Evolutionary conservation across 2,888 invertebrate genomes (phyloP), one percentile per base, ranked within the genome.

Genomic region (Hypomecis punctinalis): DNA sequence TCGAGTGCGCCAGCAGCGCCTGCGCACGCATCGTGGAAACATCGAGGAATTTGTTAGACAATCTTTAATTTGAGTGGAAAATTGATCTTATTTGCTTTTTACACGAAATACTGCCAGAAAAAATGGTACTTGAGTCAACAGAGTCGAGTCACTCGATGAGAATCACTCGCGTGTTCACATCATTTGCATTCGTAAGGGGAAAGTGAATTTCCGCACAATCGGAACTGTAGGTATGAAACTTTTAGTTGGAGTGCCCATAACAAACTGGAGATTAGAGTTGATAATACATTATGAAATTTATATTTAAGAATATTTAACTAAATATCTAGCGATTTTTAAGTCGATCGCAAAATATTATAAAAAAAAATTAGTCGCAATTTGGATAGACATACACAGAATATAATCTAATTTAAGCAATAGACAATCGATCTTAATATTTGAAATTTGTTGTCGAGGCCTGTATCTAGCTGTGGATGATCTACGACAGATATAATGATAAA

Each of bases 41-140:
- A 8, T 35, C 23, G 46, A 39, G 56, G 51, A 51, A 62, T 62
- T 51, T 10, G 49, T 46, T 57, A 40, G 65, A 68, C 68, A 71
- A 69, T 69, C 75, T 76, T 79, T 77, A 75, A 81, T 76, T 80
- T 77, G 76, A 81, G 71, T 79, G 81, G 78, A 82, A 84, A 83
- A 83, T 80, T 76, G 76, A 80, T 83, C 76, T 78, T 76, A 74
- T 73, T 81, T 72, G 74, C 70, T 79, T 76, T 76, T 69, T 72
- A 74, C 67, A 74, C 65, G 70, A 76, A 75, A 52, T 63, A 54
- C 46, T 33, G 55, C n/a, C n/a, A 37, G 40, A 51, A 58, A 58
- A 63, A 63, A 43, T 51, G 11, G 37, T 49, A 48, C 57, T 58
- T 48, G 47, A 63, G 37, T 43, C 43, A 53, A 74, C 11, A 13